Base-by-base conservation (phyloP, 2,113 vertebrate species). In the Acanthochromis polyacanthus region DNA sequence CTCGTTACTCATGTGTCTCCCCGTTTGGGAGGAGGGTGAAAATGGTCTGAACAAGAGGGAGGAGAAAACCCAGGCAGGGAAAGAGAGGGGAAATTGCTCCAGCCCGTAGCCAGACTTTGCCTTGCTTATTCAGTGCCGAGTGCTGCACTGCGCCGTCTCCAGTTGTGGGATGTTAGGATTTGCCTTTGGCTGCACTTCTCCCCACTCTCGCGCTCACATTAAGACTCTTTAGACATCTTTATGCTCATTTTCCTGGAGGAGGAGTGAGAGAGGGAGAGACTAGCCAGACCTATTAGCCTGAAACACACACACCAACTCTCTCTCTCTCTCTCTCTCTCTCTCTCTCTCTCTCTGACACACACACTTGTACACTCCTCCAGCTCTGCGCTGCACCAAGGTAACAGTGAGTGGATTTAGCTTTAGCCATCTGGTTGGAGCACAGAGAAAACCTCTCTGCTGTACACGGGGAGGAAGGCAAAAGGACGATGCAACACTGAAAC, bases 101-200 rank as follows among this genome's bases (percentile, higher is more conserved):
- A 90, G 80, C 80, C 73, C 17, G 65, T 74, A 88, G 89, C 72
- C 78, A 90, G 89, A 93, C 88, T 90, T 87, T 89, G 80, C 78
- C 75, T 88, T 3, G 90, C 86, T 92, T 92, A 78, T 90, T 90
- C 85, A 85, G 87, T 73, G 58, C 80, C 32, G 84, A 90, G 75
- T 89, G 82, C 92, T 91, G 85, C 92, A 91, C 89, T 90, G 88
- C 86, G 71, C 87, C 78, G 82, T 80, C 87, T 92, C 85, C 83
- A 88, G 86, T 87, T 81, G 75, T 81, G 82, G 87, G 90, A 89
- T 92, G 87, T 91, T 91, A 63, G 58, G 60, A 77, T 79, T 75
- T 74, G 75, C 87, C 53, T 83, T 69, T 69, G 77, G 76, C 83
- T 82, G 80, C 83, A 85, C 86, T 89, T 83, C 81, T 89, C 58